Evolutionary conservation across 2,888 invertebrate genomes (phyloP), one percentile per base, ranked within the genome.

Genomic region (Amblyjoppa fuscipennis): DNA sequence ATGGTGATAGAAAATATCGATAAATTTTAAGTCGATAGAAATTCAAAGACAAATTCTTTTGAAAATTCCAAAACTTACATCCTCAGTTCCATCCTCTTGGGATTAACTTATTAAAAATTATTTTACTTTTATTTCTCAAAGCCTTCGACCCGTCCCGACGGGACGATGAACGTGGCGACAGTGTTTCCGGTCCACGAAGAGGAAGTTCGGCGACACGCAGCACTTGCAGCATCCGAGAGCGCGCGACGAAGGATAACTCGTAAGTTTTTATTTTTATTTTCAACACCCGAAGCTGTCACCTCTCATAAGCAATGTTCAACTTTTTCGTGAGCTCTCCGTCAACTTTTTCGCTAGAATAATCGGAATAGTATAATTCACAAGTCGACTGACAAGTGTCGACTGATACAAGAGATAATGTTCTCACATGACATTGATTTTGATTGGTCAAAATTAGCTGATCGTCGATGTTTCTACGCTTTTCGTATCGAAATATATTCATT

Each of bases 121-220:
- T 34, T 31, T 11, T 11, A n/a, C n/a, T 64, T 6, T 75, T 31
- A 71, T 53, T 49, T 61, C 6, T 61, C 11, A 6, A 71, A 83
- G 78, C 81, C 79, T 11, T n/a, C 83, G 11, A 59, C 75, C 9
- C 59, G 71, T 78, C 75, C 76, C n/a, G 85, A 89, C 81, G 87
- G 85, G 78, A 82, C 79, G 79, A 93, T 93, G 93, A 92, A 92
- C 78, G 90, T 91, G 11, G 91, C 93, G n/a, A 93, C 93, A 76
- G 93, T 93, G n/a, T 92, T 91, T 86, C 93, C 93, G 20, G 89
- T 88, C n/a, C 87, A 87, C 77, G 90, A 89, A 5, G 87, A 89
- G 86, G 86, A 88, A 31, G 78, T 83, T 73, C 73, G 86, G 34
- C 76, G 80, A 59, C 87, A 85, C 34, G 83, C 79, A n/a, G 81